These are phyloP conservation scores for Vipera ursinii DNA, from an alignment of 2,797 vertebrate genomes.

Conservation along the genomic window DNA sequence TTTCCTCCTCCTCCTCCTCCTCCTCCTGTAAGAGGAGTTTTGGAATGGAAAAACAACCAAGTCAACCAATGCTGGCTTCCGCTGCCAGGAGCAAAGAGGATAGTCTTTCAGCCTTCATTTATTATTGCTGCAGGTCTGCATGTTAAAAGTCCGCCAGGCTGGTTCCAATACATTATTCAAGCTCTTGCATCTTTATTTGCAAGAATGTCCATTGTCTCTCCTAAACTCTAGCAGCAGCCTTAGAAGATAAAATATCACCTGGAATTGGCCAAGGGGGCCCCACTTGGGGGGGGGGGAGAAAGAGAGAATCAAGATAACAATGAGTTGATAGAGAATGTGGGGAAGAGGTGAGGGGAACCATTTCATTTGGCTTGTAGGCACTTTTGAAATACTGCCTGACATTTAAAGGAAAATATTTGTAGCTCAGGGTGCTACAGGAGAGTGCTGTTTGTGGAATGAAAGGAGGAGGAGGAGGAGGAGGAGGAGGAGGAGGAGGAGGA, in stretches of 20 bases:
- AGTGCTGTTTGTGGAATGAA: not conserved
- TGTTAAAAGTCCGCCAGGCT: not conserved
- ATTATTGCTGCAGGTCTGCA: conserved; percentile 16
- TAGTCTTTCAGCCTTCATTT: not conserved
- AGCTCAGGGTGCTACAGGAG: not conserved
- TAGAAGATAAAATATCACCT: too few species aligned
- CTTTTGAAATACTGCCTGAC: not conserved
- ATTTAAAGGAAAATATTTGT: not conserved
- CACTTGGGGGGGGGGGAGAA: not conserved
- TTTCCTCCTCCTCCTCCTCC: not conserved
- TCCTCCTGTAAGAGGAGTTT: not conserved
- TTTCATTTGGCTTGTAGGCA: not conserved
- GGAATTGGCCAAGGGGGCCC: not conserved
- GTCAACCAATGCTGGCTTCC: not conserved
- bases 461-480: not conserved
- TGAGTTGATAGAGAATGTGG: not conserved
- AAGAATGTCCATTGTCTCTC: not conserved
- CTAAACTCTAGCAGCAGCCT: not conserved
- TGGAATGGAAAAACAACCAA: not conserved
- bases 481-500: too few species aligned
- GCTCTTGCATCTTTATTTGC: not conserved
- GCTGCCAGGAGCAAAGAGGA: not conserved
- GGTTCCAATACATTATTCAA: conserved; percentile 6
- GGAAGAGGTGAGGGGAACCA: not conserved
- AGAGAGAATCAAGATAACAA: too few species aligned